phyloP scores from a whole-genome alignment of 2,797 vertebrate species.

The Poecilia velifera region DNA sequence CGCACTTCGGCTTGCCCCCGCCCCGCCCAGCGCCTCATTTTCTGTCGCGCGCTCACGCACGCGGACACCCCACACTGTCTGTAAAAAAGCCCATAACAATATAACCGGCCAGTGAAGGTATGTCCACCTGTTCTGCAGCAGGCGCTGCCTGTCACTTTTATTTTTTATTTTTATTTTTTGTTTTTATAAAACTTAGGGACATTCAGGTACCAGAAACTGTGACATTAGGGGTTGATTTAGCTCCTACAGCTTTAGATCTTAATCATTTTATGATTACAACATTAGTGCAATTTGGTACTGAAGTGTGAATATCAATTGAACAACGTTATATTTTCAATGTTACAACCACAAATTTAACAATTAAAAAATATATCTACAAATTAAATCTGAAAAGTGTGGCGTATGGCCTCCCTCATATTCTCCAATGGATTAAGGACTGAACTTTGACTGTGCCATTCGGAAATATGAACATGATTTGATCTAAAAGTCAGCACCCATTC shows the following conservation, averaged over 20 bases:
- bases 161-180: neutral
- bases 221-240: neutral
- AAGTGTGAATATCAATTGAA: neutral
- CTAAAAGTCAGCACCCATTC: neutral
- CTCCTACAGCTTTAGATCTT: neutral
- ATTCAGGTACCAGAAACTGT: conserved; percentile 1
- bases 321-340: too few species aligned
- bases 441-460: neutral
- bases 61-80: conserved; percentile 8
- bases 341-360: too few species aligned
- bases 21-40: conserved; percentile 17
- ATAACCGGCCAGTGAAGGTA: conserved; percentile 45
- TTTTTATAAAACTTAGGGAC: conserved; percentile 4
- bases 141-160: conserved; percentile 51
- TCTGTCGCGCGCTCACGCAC: neutral
- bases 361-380: neutral
- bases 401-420: neutral
- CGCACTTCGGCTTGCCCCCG: conserved; percentile 17
- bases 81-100: conserved; percentile 39
- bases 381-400: neutral
- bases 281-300: neutral
- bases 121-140: conserved; percentile 64
- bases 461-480: neutral
- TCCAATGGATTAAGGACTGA: neutral
- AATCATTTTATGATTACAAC: neutral